Percentiles rank a stretch among this genome's conserved stretches.
These are phyloP conservation scores for Crocuta crocuta DNA, from an alignment of 2,113 vertebrate genomes.

Conservation along the genomic window DNA sequence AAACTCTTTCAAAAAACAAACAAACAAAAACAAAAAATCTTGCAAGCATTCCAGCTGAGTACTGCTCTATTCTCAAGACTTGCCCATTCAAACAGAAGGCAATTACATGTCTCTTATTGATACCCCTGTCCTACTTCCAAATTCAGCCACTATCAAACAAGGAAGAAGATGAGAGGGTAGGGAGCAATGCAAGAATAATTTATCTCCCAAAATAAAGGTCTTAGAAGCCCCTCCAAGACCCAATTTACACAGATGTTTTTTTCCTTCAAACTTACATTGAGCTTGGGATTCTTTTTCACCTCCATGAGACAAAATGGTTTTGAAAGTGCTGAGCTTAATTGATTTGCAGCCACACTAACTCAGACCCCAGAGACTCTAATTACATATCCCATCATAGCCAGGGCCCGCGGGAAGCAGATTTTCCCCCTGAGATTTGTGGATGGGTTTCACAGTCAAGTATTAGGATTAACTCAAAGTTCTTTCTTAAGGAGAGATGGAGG, in stretches of 20 bases:
- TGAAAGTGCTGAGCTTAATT: slow-evolving; percentile 64
- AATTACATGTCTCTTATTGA: slow-evolving; percentile 63
- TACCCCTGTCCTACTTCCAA: slow-evolving; percentile 44
- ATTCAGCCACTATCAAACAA: slow-evolving; percentile 66
- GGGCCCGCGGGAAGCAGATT: not conserved
- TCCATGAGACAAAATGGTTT: slow-evolving; percentile 60
- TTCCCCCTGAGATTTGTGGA: slow-evolving; percentile 32
- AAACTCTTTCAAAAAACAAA: slow-evolving; percentile 12
- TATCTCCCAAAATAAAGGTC: slow-evolving; percentile 62
- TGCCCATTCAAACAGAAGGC: slow-evolving; percentile 56
- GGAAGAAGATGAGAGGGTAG: slow-evolving; percentile 45
- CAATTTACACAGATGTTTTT: slow-evolving; percentile 59
- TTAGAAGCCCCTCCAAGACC: slow-evolving; percentile 26
- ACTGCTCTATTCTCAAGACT: slow-evolving; percentile 56
- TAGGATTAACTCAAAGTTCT: slow-evolving; percentile 55
- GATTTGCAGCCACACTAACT: slow-evolving; percentile 63
- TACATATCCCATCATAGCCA: slow-evolving; percentile 39
- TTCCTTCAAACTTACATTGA: slow-evolving; percentile 12
- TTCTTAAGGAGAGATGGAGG: slow-evolving; percentile 52
- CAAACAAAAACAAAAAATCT: not conserved
- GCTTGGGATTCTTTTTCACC: slow-evolving; percentile 56
- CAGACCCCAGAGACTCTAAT: slow-evolving; percentile 59
- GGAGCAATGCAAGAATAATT: slow-evolving; percentile 62
- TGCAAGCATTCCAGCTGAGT: slow-evolving; percentile 15
- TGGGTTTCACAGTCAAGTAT: slow-evolving; percentile 59